phyloP scores from a whole-genome alignment of 2,113 vertebrate genomes.

The Zosterops borbonicus region DNA sequence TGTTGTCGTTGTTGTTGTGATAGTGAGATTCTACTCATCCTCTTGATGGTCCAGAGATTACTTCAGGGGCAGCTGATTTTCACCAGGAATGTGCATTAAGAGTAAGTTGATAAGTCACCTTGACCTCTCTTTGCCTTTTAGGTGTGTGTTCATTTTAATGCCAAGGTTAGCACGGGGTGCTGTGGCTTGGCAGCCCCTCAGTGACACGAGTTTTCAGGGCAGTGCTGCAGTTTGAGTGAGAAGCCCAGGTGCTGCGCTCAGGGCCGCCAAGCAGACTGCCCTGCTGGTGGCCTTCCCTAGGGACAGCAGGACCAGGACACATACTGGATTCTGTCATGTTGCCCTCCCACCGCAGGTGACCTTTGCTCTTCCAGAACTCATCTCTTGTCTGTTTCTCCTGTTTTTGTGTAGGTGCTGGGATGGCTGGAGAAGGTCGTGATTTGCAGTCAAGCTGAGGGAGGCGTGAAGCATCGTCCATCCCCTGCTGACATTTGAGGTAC shows the following conservation, averaged over 20 bases:
- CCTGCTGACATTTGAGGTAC: conserved; percentile 36
- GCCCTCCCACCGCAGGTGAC: fast-evolving
- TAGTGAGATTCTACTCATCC: background rate
- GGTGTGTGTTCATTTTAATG: background rate
- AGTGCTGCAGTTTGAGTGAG: background rate
- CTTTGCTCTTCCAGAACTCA: background rate
- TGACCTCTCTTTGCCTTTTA: background rate
- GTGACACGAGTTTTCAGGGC: background rate
- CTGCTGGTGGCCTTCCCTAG: background rate
- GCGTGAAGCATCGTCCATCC: background rate
- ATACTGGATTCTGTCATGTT: background rate
- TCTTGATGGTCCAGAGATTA: background rate
- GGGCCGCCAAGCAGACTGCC: background rate
- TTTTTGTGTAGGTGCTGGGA: conserved; percentile 26
- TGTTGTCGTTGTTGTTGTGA: background rate
- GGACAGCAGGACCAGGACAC: background rate
- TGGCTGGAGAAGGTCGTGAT: background rate
- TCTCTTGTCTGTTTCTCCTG: background rate
- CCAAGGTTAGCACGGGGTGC: background rate
- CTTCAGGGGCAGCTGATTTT: background rate
- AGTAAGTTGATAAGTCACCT: background rate
- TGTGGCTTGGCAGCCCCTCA: background rate
- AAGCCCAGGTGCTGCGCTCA: background rate
- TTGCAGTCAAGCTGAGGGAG: conserved; percentile 32
- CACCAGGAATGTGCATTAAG: background rate